phyloP scores from a whole-genome alignment of 2,888 invertebrate species.

The Altica lythri region DNA sequence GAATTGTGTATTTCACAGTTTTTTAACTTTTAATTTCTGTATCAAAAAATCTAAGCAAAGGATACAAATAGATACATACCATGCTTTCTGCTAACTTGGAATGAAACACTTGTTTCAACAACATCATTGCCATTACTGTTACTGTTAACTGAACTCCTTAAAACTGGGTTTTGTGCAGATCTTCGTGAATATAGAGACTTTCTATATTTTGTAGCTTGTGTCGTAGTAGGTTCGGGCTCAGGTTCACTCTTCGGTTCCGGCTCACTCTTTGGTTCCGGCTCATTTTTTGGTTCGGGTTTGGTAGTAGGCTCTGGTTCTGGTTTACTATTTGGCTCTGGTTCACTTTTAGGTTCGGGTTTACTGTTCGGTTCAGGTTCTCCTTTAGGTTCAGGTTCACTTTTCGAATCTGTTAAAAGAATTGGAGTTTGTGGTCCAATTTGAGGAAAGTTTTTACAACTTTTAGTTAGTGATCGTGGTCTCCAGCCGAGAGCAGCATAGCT shows the following conservation, averaged over 20 bases:
- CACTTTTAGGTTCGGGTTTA: slow-evolving; percentile 48
- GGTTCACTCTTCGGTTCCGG: slow-evolving; percentile 49
- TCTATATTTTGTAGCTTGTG: slow-evolving; percentile 45
- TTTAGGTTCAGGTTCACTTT: slow-evolving; percentile 49
- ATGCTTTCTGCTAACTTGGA: slow-evolving; percentile 71
- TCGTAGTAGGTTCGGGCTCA: slow-evolving; percentile 50
- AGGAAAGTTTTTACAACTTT: slow-evolving; percentile 82
- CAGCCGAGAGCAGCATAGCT: slow-evolving; percentile 92
- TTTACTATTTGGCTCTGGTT: slow-evolving; percentile 49
- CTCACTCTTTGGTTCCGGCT: slow-evolving; percentile 55
- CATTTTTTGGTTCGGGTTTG: slow-evolving; percentile 57
- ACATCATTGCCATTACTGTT: slow-evolving; percentile 62
- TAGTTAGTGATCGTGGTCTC: slow-evolving; percentile 77
- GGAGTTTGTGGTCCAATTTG: slow-evolving; percentile 59
- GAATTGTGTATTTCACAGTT: too few species aligned
- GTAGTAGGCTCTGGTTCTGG: slow-evolving; percentile 52
- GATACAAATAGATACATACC: slow-evolving; percentile 52
- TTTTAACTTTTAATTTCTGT: too few species aligned
- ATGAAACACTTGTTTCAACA: slow-evolving; percentile 78
- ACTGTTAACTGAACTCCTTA: slow-evolving; percentile 27
- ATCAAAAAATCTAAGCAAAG: not conserved
- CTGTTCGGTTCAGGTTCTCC: slow-evolving; percentile 49
- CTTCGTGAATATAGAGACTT: slow-evolving; percentile 53
- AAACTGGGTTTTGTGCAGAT: slow-evolving; percentile 46
- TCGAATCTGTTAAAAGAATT: slow-evolving; percentile 50